Conservation (phyloP, 1,140 invertebrate species). For the Eciton burchellii region DNA sequence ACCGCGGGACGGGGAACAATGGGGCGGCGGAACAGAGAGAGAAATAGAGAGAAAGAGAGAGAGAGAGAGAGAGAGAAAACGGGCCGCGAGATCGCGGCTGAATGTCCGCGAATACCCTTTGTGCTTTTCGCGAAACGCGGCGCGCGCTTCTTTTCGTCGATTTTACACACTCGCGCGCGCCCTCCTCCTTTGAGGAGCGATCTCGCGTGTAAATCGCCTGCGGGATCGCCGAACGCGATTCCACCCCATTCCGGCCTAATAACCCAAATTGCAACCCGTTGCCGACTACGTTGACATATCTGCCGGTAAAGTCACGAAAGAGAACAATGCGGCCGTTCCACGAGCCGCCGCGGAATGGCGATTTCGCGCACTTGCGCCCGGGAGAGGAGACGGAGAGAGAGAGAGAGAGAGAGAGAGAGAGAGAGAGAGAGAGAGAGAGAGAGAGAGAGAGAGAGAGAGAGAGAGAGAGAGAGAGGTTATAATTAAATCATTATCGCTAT, state of each 20-base stretch:
- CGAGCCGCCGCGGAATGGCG: neutral
- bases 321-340: neutral
- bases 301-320: neutral
- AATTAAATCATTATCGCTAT: no score
- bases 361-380: neutral
- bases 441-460: neutral
- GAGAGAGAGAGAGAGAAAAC: neutral
- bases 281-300: slow-evolving; percentile 18
- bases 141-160: neutral
- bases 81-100: no score
- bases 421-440: neutral
- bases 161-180: neutral
- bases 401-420: slow-evolving; percentile 7
- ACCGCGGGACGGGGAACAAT: neutral
- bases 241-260: slow-evolving; percentile 20
- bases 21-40: neutral
- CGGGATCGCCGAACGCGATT: neutral
- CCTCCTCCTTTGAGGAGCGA: slow-evolving; percentile 4
- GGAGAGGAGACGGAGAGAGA: neutral
- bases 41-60: neutral
- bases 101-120: slow-evolving; percentile 8
- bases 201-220: slow-evolving; percentile 41
- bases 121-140: neutral
- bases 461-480: neutral
- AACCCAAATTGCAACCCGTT: slow-evolving; percentile 17